A percentile compares a stretch with the other conserved stretches of the same genome.
These are phyloP conservation scores for Cairina moschata DNA, from an alignment of 2,113 vertebrate species.

Conservation along the genomic window DNA sequence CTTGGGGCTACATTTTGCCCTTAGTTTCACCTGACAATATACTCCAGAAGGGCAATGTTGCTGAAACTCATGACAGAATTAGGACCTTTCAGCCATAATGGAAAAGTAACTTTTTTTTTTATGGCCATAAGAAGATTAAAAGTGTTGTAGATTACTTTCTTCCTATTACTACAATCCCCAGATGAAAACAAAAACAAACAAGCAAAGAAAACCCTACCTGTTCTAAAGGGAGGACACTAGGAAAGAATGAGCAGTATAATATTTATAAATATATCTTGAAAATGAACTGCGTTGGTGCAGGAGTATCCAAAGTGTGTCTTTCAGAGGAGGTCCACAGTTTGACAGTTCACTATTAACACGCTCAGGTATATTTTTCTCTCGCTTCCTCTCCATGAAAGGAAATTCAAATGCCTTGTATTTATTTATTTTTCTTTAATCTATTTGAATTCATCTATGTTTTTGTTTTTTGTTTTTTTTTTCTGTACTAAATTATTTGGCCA, in stretches of 20 bases:
- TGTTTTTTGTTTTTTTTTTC: background rate
- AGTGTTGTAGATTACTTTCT: background rate
- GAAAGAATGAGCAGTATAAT: background rate
- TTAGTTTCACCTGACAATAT: background rate
- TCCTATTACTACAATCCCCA: background rate
- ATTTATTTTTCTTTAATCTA: background rate
- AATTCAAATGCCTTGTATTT: background rate
- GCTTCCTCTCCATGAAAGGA: background rate
- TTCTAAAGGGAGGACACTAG: background rate
- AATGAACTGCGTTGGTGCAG: background rate
- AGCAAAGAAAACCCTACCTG: background rate
- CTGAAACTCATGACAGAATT: background rate
- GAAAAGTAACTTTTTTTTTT: background rate
- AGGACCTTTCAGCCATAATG: background rate
- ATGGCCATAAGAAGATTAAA: background rate
- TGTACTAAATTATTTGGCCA: background rate
- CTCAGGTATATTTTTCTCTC: background rate
- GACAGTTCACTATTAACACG: background rate
- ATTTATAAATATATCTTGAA: background rate
- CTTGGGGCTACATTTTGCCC: background rate
- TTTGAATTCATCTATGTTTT: background rate
- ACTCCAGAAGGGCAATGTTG: background rate
- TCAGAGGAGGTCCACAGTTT: background rate
- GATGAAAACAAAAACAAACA: background rate
- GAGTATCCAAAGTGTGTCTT: background rate